Conservation (phyloP, 2,113 vertebrate genomes). For the Recurvirostra avosetta region DNA sequence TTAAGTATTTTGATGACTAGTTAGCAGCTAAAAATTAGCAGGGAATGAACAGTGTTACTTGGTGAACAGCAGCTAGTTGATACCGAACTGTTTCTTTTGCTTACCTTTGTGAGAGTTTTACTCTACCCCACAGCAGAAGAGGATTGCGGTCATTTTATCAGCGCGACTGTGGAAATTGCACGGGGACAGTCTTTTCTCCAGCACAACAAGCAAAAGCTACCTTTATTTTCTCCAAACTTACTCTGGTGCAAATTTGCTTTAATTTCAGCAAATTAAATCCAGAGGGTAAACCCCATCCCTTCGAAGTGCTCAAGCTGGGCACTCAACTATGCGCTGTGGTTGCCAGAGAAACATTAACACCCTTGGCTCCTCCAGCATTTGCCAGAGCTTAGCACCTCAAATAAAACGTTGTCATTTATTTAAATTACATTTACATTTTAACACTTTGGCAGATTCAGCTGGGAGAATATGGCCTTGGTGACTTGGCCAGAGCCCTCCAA, state of each 20-base stretch:
- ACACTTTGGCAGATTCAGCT: not conserved
- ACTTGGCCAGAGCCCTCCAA: not conserved
- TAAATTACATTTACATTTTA: not conserved
- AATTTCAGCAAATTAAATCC: not conserved
- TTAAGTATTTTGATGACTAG: not conserved
- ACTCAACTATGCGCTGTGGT: not conserved
- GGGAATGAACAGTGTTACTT: not conserved
- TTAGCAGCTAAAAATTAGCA: not conserved
- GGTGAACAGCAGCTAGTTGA: not conserved
- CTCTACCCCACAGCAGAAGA: not conserved
- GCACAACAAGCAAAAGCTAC: not conserved
- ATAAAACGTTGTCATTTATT: not conserved
- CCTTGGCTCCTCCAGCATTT: not conserved
- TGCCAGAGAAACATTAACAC: slow-evolving; percentile 45
- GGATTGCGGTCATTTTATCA: not conserved
- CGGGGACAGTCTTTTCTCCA: not conserved
- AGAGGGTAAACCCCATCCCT: not conserved
- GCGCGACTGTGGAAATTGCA: not conserved
- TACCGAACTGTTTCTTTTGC: not conserved
- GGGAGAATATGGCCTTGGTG: not conserved
- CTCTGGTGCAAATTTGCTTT: not conserved
- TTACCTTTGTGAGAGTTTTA: not conserved
- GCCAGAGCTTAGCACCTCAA: not conserved
- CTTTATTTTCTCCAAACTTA: not conserved
- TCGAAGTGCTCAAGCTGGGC: not conserved